Conservation (phyloP, 2,113 vertebrate genomes). For the Xenopus laevis region DNA sequence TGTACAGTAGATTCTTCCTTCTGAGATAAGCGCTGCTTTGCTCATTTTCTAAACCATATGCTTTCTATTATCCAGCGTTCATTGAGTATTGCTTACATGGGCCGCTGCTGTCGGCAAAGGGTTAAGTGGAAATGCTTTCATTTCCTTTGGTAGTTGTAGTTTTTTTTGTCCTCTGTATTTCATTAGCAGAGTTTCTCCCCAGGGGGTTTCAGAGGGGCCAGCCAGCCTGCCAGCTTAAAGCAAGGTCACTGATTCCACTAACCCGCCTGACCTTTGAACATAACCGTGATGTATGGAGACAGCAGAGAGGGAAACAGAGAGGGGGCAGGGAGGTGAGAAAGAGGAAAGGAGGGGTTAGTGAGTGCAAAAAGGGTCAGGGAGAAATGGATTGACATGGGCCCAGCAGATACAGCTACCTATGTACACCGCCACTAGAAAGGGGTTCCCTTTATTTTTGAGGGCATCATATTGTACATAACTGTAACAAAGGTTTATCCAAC, state of each 20-base stretch:
- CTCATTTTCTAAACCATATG: no score
- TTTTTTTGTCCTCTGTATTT: constrained; percentile 35
- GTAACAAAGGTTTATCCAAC: no score
- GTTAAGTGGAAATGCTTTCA: constrained; percentile 25
- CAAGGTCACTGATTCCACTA: constrained; percentile 41
- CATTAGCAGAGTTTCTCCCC: constrained; percentile 33
- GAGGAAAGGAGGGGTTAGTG: neutral
- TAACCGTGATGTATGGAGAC: constrained; percentile 37
- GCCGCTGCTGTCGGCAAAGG: neutral
- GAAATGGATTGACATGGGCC: constrained; percentile 2
- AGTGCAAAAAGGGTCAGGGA: neutral
- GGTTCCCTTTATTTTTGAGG: neutral
- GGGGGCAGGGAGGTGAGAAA: constrained; percentile 2
- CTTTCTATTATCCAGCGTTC: no score
- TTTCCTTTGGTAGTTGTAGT: constrained; percentile 16
- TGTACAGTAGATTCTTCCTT: no score
- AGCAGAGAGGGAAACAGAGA: neutral
- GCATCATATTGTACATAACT: no score
- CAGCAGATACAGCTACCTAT: neutral
- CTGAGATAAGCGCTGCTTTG: no score
- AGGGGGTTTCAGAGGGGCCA: constrained; percentile 30
- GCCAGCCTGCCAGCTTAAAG: constrained; percentile 36
- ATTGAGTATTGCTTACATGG: no score
- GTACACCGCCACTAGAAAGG: neutral
- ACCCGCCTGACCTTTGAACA: constrained; percentile 39